phyloP scores from a whole-genome alignment of 2,113 vertebrate genomes.

The Thryonomys swinderianus region DNA sequence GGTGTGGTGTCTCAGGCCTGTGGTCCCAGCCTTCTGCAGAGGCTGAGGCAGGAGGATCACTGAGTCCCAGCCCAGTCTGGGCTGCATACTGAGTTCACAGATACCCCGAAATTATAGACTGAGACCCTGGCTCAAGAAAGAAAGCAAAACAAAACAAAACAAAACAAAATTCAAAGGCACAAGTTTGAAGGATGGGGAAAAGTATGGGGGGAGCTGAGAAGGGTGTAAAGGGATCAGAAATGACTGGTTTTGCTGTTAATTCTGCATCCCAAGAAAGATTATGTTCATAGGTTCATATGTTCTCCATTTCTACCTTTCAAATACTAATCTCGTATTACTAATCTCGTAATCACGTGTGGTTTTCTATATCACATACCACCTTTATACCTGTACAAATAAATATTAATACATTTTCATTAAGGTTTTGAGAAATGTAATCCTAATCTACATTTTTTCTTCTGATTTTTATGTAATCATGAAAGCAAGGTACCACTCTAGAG shows the following conservation, averaged over 20 bases:
- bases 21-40: no score
- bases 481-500: background rate
- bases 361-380: background rate
- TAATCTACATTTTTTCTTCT: background rate
- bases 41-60: no score
- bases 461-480: background rate
- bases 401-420: background rate
- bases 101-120: no score
- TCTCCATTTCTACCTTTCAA: no score
- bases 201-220: no score
- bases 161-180: background rate
- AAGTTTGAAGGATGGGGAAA: background rate
- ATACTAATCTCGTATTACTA: background rate
- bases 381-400: background rate
- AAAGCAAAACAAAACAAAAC: no score
- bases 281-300: no score
- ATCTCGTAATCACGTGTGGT: background rate
- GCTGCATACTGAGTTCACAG: no score
- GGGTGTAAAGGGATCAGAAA: background rate
- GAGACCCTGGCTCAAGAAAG: no score
- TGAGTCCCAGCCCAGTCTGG: no score
- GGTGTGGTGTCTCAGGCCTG: no score
- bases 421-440: background rate
- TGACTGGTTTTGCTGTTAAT: background rate
- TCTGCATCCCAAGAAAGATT: no score